Evolutionary conservation across 2,113 vertebrate species (phyloP).

Genomic region (Balaenoptera acutorostrata): DNA sequence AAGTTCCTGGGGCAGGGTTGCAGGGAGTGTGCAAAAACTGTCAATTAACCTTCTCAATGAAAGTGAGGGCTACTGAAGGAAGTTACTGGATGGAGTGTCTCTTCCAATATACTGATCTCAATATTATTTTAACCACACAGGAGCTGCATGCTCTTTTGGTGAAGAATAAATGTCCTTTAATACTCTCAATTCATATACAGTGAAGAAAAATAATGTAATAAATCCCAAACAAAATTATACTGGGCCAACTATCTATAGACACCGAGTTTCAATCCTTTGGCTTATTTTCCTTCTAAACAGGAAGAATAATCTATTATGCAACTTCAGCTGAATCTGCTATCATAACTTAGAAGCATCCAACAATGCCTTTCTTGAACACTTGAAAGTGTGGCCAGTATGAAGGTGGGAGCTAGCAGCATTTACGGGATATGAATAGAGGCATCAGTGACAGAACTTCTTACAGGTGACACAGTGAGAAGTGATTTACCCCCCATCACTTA

Average conservation of each 20-base stretch:
- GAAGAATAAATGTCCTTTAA: not conserved
- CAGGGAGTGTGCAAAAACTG: not conserved
- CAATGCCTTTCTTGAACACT: not conserved
- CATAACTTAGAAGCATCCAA: not conserved
- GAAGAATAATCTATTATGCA: not conserved
- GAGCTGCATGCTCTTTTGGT: not conserved
- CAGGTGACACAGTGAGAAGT: not conserved
- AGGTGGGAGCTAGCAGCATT: not conserved
- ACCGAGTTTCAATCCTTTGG: not conserved
- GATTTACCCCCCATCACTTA: accelerated
- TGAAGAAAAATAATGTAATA: not conserved
- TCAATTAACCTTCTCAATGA: not conserved
- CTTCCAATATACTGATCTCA: not conserved
- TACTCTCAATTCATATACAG: not conserved
- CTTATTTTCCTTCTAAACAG: not conserved
- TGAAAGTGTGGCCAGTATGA: not conserved
- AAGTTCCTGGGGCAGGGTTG: not conserved
- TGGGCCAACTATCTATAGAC: not conserved
- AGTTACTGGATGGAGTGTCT: not conserved
- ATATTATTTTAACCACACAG: not conserved
- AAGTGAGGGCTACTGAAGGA: not conserved
- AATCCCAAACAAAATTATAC: not conserved
- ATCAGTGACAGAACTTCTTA: not conserved
- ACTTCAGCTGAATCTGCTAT: not conserved
- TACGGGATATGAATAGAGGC: not conserved